A percentile compares a stretch with the other conserved stretches of the same genome.
Evolutionary conservation across 2,113 vertebrate genomes (phyloP).

Genomic region (Ceratotherium simum): DNA sequence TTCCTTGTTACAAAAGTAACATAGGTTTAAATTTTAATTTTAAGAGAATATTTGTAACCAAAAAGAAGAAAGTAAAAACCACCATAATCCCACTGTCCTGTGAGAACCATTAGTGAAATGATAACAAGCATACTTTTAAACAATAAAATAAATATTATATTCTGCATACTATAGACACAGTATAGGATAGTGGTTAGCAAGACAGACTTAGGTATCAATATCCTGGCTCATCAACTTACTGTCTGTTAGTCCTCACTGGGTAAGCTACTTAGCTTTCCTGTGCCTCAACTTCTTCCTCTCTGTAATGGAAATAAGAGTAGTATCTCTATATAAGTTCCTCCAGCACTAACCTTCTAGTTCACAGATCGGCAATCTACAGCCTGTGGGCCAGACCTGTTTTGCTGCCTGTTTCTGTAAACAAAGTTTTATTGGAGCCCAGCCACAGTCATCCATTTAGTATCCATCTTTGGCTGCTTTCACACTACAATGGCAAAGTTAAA

Average conservation of each 20-base stretch:
- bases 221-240: neutral
- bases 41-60: neutral
- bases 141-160: neutral
- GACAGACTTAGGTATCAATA: neutral
- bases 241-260: neutral
- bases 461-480: neutral
- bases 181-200: neutral
- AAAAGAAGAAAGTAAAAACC: neutral
- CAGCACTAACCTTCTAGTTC: neutral
- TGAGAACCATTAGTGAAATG: neutral
- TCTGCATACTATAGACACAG: neutral
- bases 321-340: neutral
- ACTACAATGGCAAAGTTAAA: neutral
- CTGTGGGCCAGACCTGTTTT: neutral
- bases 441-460: neutral
- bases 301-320: neutral
- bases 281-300: neutral
- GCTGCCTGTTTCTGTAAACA: neutral
- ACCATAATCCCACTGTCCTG: neutral
- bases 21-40: neutral
- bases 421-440: neutral
- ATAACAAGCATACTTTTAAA: neutral
- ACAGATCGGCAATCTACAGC: neutral
- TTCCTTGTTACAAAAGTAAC: neutral
- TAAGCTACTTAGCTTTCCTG: neutral